A percentile compares a stretch with the other conserved stretches of the same genome.
Conservation (phyloP, 2,113 vertebrate species). For the Sander lucioperca region DNA sequence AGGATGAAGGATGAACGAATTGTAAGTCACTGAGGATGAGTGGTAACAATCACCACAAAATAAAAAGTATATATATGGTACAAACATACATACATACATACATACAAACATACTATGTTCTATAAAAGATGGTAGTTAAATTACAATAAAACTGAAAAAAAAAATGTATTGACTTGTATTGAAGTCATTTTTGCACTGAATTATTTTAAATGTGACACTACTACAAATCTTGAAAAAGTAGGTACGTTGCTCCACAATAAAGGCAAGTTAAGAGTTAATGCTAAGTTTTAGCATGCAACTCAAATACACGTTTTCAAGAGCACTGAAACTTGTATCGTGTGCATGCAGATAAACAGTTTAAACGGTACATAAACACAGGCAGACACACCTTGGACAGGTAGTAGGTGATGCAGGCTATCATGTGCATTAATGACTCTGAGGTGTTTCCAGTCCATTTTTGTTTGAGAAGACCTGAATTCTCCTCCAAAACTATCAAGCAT, state of each 20-base stretch:
- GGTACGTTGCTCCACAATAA: too few relatives aligned
- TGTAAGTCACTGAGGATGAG: too few relatives aligned
- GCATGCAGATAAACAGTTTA: background rate
- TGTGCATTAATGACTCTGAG: constrained; percentile 89
- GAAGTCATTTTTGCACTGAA: too few relatives aligned
- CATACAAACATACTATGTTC: background rate
- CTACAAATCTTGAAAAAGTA: too few relatives aligned
- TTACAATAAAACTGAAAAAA: too few relatives aligned
- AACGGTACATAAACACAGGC: background rate
- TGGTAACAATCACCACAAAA: too few relatives aligned
- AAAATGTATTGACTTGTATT: too few relatives aligned
- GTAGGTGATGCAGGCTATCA: constrained; percentile 92
- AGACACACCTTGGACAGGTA: constrained; percentile 90
- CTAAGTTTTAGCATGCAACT: background rate
- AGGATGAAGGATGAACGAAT: background rate
- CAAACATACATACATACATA: background rate
- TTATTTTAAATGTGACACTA: too few relatives aligned
- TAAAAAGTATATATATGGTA: background rate
- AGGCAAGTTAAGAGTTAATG: background rate
- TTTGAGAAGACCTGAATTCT: constrained; percentile 82
- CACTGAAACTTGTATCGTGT: background rate
- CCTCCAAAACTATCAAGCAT: constrained; percentile 90
- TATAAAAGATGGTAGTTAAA: too few relatives aligned
- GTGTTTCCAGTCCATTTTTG: constrained; percentile 79
- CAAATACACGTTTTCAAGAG: background rate